Base-by-base conservation (phyloP, 1,140 invertebrate genomes). In the Harpegnathos saltator region DNA sequence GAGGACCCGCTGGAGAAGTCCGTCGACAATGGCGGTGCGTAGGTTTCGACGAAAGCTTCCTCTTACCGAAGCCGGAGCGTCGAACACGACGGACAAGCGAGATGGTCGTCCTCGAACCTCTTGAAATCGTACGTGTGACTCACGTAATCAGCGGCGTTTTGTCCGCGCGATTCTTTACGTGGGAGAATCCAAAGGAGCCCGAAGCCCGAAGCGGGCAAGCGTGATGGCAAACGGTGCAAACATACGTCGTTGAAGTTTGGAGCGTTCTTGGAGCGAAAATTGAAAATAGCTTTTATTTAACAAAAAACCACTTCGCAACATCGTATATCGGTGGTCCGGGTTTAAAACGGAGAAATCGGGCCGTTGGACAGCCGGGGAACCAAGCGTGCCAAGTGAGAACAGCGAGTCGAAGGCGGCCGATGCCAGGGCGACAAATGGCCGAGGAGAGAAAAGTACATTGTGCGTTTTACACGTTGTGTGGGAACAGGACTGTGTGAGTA, bases 381-480 rank as follows among this genome's bases (percentile, higher is more conserved):
- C 38, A 11, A n/a, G n/a, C 19, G 50, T 12, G 50, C 33, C 26
- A 38, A 78, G 14, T 3, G 56, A 50, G 63, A 52, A 3, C 38
- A 2, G 38, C 17, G 44, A 29, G 5, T 17, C 33, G 15, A 38
- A 50, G 48, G 38, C 48, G 54, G 52, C n/a, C 33, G 71, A 75
- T 19, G 66, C 54, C 38, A 22, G 38, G 50, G 26, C 19, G 73
- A 81, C 83, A 81, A 78, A 68, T 78, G 58, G 66, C n/a, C 52
- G 50, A 44, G 14, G 44, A 80, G 44, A 80, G 83, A 66, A 80
- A 85, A 85, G 59, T 22, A 29, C n/a, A 72, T 81, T 85, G 74
- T 71, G 50, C 22, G 9, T 19, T n/a, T n/a, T 22, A 48, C 50
- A 56, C 48, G 33, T 14, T 44, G n/a, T 26, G 48, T 58, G 61